phyloP scores from a whole-genome alignment of 2,888 invertebrate genomes.

The Mesoligia furuncula region DNA sequence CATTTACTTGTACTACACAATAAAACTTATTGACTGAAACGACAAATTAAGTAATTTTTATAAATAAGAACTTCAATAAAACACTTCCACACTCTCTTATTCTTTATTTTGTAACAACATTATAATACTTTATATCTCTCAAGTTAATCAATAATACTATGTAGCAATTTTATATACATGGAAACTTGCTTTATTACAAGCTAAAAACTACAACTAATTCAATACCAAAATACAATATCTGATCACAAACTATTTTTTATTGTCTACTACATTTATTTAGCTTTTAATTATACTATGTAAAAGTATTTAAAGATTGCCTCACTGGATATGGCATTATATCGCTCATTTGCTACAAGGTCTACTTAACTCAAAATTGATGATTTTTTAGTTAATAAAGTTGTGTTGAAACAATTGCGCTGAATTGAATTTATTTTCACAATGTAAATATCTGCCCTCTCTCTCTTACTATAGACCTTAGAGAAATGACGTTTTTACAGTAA shows the following conservation, averaged over 20 bases:
- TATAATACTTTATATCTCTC: conserved; percentile 18
- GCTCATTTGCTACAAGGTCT: too few relatives aligned
- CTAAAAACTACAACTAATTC: conserved; percentile 20
- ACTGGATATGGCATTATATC: not conserved
- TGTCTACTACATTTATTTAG: conserved; percentile 28
- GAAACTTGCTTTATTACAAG: conserved; percentile 20
- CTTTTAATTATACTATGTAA: not conserved
- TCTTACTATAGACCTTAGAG: too few relatives aligned
- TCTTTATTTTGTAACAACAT: conserved; percentile 46
- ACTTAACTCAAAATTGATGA: too few relatives aligned
- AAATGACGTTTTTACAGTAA: too few relatives aligned
- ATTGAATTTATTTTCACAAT: too few relatives aligned
- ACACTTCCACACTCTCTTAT: conserved; percentile 48
- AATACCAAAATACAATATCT: conserved; percentile 59
- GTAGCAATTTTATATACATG: conserved; percentile 44
- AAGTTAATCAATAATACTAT: not conserved
- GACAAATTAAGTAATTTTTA: not conserved
- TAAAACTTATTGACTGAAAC: not conserved
- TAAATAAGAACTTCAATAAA: conserved; percentile 39
- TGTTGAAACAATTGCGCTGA: too few relatives aligned
- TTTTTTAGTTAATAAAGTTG: too few relatives aligned
- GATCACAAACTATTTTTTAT: conserved; percentile 37
- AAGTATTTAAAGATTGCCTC: not conserved
- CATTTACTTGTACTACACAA: not conserved
- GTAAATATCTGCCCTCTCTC: too few relatives aligned